Evolutionary conservation across 2,888 invertebrate genomes (phyloP), one percentile per base, ranked within the genome.

Genomic region (Gryllus longicercus): DNA sequence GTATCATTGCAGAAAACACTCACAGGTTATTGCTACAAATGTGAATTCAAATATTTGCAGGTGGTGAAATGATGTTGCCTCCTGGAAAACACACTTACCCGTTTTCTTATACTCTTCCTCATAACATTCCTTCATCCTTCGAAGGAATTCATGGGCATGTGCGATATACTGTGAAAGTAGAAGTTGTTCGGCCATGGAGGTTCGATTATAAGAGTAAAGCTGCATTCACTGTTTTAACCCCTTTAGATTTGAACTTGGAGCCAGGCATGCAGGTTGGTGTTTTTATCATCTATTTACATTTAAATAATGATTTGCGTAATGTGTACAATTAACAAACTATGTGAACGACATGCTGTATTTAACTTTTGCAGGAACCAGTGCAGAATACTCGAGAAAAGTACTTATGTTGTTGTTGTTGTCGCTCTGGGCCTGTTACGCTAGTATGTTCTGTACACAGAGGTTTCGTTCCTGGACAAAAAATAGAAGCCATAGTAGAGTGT

Each of bases 171-270:
- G 90, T 94, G n/a, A 95, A 93, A 87, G 93, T 93, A 0, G 92
- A 91, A 0, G 88, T 96, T 23, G 94, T 96, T 85, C 90, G 94
- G 25, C 93, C 96, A 11, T 95, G 94, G 92, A 93, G 94, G 84
- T 93, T 94, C 85, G 95, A 96, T 87, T 93, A 95, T 84, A 94
- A 94, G 83, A 92, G 92, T 78, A 95, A 95, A 88, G 91, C 91
- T 87, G 92, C 93, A 5, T 96, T 96, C 85, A 95, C 94, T 79
- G 92, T 97, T 14, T 91, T 95, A 80, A 92, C 94, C 81, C 91
- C 93, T 11, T 89, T 96, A 83, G 96, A 96, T 87, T 89, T 97
- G 83, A 96, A 96, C 88, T 89, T 91, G 82, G 92, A 93, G 87
- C 89, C 92, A 23, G 90, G 91, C 81, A 91, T 93, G 74, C 90